Base-by-base conservation (phyloP, 2,113 vertebrate species). In the Paracanthobrama guichenoti region DNA sequence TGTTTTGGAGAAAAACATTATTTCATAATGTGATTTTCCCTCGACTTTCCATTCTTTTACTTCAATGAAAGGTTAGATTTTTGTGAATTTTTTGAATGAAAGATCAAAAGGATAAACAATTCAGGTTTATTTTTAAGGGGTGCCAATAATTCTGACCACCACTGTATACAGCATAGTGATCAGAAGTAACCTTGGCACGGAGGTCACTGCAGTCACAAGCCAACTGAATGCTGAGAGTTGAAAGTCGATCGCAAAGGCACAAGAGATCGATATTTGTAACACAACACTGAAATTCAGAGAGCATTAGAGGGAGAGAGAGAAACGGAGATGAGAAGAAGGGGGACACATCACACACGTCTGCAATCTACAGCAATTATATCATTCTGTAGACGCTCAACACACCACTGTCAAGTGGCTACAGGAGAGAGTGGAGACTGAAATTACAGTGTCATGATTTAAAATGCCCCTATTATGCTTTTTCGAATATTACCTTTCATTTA, bases 191-290 rank as follows among this genome's bases (percentile, higher is more conserved):
- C 94, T 96, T 94, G 93, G 88, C 85, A 91, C 91, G 90, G 91
- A 94, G 93, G 92, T 92, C 92, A 94, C 87, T 87, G 84, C 85
- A 90, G 91, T 90, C 93, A 92, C 87, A 92, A 90, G 91, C 79
- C 55, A 18, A 46, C 16, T 26, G 42, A 28, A 79, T 2, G 16
- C 48, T 93, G 88, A 93, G 89, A 94, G 89, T 28, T 92, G 89
- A 83, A 95, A 96, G 95, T 95, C 93, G 4, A 94, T 95, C 89
- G 81, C 86, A 92, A 91, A 84, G 0, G 1, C 92, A 93, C 92
- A 91, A 93, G 89, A 87, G 87, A 91, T 91, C 90, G 81, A 91
- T 92, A 91, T 90, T 82, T 84, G 91, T 84, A 90, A 94, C 77
- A 2, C 82, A 92, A 87, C 91, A 85, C 91, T 91, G 90, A 90